These are phyloP conservation scores for Lasioglossum calceatum DNA, from an alignment of 2,888 invertebrate species.

Conservation along the genomic window DNA sequence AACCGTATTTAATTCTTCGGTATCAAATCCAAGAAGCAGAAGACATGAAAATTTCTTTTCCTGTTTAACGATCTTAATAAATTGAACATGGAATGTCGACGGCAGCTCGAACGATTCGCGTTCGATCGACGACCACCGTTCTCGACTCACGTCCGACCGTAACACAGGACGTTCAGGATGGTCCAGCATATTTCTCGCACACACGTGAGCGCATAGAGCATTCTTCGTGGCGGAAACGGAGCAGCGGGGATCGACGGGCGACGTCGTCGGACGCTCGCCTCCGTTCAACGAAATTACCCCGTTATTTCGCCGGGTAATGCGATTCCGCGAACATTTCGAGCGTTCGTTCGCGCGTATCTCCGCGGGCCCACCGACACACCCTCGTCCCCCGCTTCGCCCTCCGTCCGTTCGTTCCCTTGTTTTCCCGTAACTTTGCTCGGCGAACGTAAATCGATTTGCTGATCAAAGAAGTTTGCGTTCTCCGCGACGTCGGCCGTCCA, in stretches of 20 bases:
- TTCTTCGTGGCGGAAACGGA: background rate
- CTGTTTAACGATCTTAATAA: background rate
- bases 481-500: slow-evolving; percentile 44
- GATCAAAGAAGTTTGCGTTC: slow-evolving; percentile 57
- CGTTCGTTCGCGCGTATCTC: slow-evolving; percentile 13
- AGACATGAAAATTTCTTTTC: background rate
- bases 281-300: slow-evolving; percentile 55
- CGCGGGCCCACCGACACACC: background rate
- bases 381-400: background rate
- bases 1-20: background rate
- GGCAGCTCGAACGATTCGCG: background rate
- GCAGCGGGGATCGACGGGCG: slow-evolving; percentile 19
- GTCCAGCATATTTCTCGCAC: background rate
- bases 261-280: slow-evolving; percentile 31
- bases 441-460: slow-evolving; percentile 67
- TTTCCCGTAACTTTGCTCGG: slow-evolving; percentile 63
- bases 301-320: slow-evolving; percentile 48
- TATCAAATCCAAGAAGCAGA: no score
- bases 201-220: background rate
- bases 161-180: background rate
- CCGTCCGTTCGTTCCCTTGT: slow-evolving; percentile 31
- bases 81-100: no score
- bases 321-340: slow-evolving; percentile 57
- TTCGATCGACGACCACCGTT: background rate
- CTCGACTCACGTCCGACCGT: background rate